phyloP scores from a whole-genome alignment of 23 tunicate species.

The Diplosoma virens region DNA sequence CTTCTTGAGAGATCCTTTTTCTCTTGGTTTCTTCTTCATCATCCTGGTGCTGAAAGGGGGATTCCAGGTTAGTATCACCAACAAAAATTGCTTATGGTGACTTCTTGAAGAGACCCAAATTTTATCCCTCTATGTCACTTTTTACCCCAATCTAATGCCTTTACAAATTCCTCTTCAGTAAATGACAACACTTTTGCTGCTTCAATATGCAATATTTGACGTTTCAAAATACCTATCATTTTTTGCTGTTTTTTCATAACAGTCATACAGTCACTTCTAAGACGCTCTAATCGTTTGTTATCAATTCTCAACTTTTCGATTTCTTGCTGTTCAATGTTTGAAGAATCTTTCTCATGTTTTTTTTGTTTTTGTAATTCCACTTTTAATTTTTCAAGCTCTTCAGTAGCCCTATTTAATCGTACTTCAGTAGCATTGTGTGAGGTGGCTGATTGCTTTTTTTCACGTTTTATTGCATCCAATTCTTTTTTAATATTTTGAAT shows the following conservation, averaged over 20 bases:
- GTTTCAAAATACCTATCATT: slow-evolving; percentile 70
- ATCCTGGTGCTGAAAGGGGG: too few species aligned
- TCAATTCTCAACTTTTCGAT: slow-evolving; percentile 41
- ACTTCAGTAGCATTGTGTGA: slow-evolving; percentile 82
- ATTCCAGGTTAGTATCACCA: too few species aligned
- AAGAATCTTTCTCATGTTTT: slow-evolving; percentile 31
- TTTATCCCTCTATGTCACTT: too few species aligned
- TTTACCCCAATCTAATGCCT: slow-evolving; percentile 83
- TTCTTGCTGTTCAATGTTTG: slow-evolving; percentile 41
- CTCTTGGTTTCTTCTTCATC: too few species aligned
- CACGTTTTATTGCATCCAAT: slow-evolving; percentile 60
- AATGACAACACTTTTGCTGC: slow-evolving; percentile 84
- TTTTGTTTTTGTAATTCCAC: slow-evolving; percentile 56
- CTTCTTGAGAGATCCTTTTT: too few species aligned
- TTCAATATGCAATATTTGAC: slow-evolving; percentile 81
- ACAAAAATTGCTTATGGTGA: too few species aligned
- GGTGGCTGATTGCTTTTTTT: slow-evolving; percentile 57
- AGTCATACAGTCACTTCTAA: slow-evolving; percentile 52
- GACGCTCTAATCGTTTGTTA: slow-evolving; percentile 63
- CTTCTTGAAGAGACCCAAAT: too few species aligned
- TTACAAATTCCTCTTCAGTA: slow-evolving; percentile 90
- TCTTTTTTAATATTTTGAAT: slow-evolving; percentile 55
- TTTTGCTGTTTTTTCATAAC: slow-evolving; percentile 86
- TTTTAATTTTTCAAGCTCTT: slow-evolving; percentile 69
- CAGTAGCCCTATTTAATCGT: slow-evolving; percentile 69